These are phyloP conservation scores for Campoplex nolae DNA, from an alignment of 2,888 invertebrate genomes.

Conservation along the genomic window DNA sequence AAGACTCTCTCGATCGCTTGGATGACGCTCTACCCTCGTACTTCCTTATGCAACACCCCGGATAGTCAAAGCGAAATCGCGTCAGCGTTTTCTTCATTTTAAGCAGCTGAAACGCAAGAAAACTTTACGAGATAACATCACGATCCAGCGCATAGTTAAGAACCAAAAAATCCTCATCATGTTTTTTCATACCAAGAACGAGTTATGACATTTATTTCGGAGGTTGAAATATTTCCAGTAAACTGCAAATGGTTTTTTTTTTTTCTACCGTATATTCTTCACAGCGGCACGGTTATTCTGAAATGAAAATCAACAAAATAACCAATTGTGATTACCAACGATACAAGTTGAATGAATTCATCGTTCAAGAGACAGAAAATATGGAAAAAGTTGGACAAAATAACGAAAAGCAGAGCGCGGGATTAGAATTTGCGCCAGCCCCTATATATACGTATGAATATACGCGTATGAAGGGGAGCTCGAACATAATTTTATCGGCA, in stretches of 20 bases:
- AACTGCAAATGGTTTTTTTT: too few species aligned
- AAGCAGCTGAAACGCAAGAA: not conserved
- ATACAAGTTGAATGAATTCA: too few species aligned
- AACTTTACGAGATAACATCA: not conserved
- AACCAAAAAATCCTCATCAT: not conserved
- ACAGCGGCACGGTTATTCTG: not conserved
- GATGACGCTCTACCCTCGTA: slow-evolving; percentile 53
- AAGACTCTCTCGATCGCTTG: slow-evolving; percentile 65
- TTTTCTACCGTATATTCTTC: too few species aligned
- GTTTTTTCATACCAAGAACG: not conserved
- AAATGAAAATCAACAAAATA: not conserved
- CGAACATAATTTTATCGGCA: slow-evolving; percentile 38
- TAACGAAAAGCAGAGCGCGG: not conserved
- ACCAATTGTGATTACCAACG: too few species aligned
- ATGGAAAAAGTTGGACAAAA: not conserved
- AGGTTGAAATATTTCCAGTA: not conserved
- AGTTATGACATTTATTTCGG: too few species aligned
- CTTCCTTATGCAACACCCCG: slow-evolving; percentile 55
- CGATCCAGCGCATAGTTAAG: not conserved
- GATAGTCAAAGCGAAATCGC: slow-evolving; percentile 40
- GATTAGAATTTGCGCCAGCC: not conserved
- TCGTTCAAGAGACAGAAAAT: too few species aligned
- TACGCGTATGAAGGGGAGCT: slow-evolving; percentile 13
- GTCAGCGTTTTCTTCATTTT: slow-evolving; percentile 42
- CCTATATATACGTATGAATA: not conserved